These are phyloP conservation scores for Drosophila affinis DNA, from an alignment of 2,888 invertebrate genomes.

Conservation along the genomic window DNA sequence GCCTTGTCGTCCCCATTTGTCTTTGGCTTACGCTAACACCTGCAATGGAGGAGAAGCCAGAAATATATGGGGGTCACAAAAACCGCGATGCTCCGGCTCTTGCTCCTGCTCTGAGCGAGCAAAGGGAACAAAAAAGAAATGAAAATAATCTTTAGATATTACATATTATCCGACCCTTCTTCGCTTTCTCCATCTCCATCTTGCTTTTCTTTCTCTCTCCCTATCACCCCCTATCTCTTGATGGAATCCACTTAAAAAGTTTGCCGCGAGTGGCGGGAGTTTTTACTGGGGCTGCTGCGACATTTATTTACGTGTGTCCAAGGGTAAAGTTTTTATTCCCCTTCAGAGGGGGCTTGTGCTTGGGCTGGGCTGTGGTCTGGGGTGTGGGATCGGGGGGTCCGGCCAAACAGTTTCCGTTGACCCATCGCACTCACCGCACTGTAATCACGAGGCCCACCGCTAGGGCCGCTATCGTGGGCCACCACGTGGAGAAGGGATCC, in stretches of 20 bases:
- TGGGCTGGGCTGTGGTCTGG: constrained; percentile 7
- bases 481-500: constrained; percentile 85
- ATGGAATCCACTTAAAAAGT: constrained; percentile 76
- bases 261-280: constrained; percentile 56
- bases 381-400: constrained; percentile 4
- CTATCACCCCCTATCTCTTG: constrained; percentile 31
- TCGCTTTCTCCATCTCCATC: constrained; percentile 7
- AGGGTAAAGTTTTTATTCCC: constrained; percentile 58
- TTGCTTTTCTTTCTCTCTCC: neutral
- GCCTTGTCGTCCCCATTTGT: constrained; percentile 35
- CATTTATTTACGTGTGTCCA: constrained; percentile 68
- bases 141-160: constrained; percentile 72
- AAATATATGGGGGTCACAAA: constrained; percentile 62
- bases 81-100: constrained; percentile 42
- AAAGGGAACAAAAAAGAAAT: constrained; percentile 29
- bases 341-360: constrained; percentile 4
- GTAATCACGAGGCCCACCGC: constrained; percentile 84
- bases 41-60: constrained; percentile 36
- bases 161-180: constrained; percentile 60
- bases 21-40: constrained; percentile 41
- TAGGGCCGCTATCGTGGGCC: constrained; percentile 85
- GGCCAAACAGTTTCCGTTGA: constrained; percentile 46
- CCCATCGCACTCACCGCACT: constrained; percentile 84
- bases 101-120: constrained; percentile 27
- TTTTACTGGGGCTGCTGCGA: constrained; percentile 54